Evolutionary conservation across 2,113 vertebrate genomes (phyloP), one percentile per base, ranked within the genome.

Genomic region (Xiphophorus maculatus): DNA sequence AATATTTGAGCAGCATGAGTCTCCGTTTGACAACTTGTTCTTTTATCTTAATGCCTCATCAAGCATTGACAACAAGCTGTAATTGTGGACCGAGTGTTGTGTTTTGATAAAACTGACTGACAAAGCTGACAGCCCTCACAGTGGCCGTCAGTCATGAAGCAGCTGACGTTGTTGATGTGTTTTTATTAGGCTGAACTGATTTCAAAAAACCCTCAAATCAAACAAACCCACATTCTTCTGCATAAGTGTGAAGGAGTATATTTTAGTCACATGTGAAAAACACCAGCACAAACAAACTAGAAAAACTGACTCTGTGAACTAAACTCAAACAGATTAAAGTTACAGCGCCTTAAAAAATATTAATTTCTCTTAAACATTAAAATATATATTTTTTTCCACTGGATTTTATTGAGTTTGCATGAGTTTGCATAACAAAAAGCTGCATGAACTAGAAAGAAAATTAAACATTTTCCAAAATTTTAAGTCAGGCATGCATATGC

Each of bases 31-130:
- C 91, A 91, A 76, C 74, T 80, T 28, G 65, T 78, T 88, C 88
- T 79, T 66, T 88, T 87, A 83, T 90, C 79, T 89, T 80, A 88
- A 84, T 82, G 87, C 81, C 78, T 91, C 91, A 87, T 91, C 89
- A 88, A 77, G 79, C 81, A 42, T 51, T 86, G 89, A 93, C 92
- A 88, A 82, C 83, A 15, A 62, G 85, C 73, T 70, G 79, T 90
- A 89, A 91, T 90, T 89, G 87, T 83, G 71, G 76, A 62, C 69
- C 63, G 25, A 60, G 82, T 86, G 67, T 64, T 66, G 75, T 85
- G 77, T 88, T 87, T 87, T 87, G 82, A 87, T 83, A 51, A 77
- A 68, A 83, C 42, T 84, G 90, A 90, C 74, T 79, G 90, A 89
- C 84, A 37, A 80, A 37, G 79, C 85, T 90, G 86, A 91, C 87